A percentile compares a stretch with the other conserved stretches of the same genome.
These are phyloP conservation scores for Xanthia icteritia DNA, from an alignment of 2,888 invertebrate species.

Conservation along the genomic window DNA sequence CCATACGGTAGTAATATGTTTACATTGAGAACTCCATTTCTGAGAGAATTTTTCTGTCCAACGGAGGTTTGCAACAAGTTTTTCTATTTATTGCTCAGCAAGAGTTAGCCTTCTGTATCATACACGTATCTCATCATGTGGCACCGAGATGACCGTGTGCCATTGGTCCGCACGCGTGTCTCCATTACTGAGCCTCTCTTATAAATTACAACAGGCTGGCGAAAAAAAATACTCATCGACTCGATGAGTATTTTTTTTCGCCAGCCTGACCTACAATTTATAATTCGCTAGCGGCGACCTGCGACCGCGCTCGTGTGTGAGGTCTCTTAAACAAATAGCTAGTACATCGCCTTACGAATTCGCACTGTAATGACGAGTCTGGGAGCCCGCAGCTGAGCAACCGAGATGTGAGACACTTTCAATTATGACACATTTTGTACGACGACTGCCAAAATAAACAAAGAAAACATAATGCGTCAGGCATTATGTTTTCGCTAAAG, in stretches of 20 bases:
- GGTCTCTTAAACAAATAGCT: constrained; percentile 5
- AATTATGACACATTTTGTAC: constrained; percentile 12
- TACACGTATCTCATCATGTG: not conserved
- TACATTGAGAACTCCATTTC: not conserved
- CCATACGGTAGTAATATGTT: too few relatives aligned
- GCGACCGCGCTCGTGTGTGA: not conserved
- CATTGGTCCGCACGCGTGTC: constrained; percentile 43
- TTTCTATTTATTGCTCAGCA: not conserved
- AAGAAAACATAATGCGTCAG: constrained; percentile 10
- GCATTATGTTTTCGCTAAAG: too few relatives aligned
- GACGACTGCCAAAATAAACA: constrained; percentile 1
- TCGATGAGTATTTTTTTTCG: too few relatives aligned
- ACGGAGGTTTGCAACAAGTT: not conserved
- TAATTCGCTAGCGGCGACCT: not conserved
- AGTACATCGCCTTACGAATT: not conserved
- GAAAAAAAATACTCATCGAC: constrained; percentile 62
- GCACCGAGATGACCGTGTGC: constrained; percentile 67
- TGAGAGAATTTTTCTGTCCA: not conserved
- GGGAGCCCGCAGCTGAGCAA: not conserved
- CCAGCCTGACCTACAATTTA: constrained; percentile 23
- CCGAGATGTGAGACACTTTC: constrained; percentile 15
- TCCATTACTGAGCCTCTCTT: constrained; percentile 50
- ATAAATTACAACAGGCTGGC: constrained; percentile 34
- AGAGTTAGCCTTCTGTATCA: constrained; percentile 16
- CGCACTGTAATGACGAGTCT: not conserved